Base-by-base conservation (phyloP, 2,113 vertebrate genomes). In the Brachypodius melanocephalos region DNA sequence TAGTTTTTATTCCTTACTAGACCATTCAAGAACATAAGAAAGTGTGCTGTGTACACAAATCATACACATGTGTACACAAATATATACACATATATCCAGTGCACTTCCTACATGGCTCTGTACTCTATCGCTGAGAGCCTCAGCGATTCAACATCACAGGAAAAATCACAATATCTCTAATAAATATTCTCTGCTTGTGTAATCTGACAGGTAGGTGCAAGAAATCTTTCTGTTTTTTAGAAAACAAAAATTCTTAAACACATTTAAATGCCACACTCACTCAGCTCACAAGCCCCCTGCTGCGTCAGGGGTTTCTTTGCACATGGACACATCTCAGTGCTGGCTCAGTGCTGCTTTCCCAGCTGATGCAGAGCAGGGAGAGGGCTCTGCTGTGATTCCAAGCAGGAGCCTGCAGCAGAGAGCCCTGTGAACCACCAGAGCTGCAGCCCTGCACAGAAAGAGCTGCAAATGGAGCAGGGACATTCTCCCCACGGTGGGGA, bases 81-180 rank as follows among this genome's bases (percentile, higher is more conserved):
- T n/a, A n/a, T 38, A 32, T 3, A 20, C 14, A 16, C 1, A 4
- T 18, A 9, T 14, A 34, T 12, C n/a, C 29, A 28, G 11, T 32
- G 48, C 7, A 10, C 17, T 79, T 59, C 26, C 62, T 45, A 13
- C 22, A 26, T 10, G 7, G 14, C 14, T 34, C 4, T 48, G 9
- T 40, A 20, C 28, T 63, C 20, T n/a, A n/a, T 12, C 28, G 67
- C 25, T 52, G 29, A 49, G n/a, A 0, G 0, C 19, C 28, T 57
- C 72, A 29, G 21, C 3, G 6, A 68, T 85, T 63, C 61, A 58
- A 15, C 13, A 9, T 38, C 7, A 2, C 17, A 65, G n/a, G 43
- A 71, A 93, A 89, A 48, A 15, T 71, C 36, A 51, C 22, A 40
- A 3, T 6, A n/a, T 12, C 26, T 43, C 40, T 75, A 34, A 19